A percentile compares a stretch with the other conserved stretches of the same genome.
These are phyloP conservation scores for Misgurnus anguillicaudatus DNA, from an alignment of 2,113 vertebrate species.

Conservation along the genomic window DNA sequence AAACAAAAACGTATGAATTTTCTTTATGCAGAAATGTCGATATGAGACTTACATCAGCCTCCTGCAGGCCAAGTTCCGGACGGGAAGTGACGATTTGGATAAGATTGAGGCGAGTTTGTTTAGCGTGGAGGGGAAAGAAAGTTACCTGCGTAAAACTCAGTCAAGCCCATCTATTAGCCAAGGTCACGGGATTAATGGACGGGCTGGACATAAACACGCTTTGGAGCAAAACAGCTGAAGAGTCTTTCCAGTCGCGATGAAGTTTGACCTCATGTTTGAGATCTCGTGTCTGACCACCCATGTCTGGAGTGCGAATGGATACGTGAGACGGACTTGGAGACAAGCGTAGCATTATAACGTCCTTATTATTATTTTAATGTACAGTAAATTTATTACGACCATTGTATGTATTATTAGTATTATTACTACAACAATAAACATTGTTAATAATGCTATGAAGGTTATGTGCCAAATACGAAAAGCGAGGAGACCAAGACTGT, in stretches of 20 bases:
- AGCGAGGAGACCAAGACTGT: slow-evolving; percentile 42
- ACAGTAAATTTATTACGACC: slow-evolving; percentile 47
- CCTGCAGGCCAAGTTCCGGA: slow-evolving; percentile 86
- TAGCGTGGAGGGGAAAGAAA: slow-evolving; percentile 78
- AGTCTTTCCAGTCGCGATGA: slow-evolving; percentile 2
- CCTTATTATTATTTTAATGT: slow-evolving; percentile 46
- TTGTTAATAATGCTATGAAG: slow-evolving; percentile 49
- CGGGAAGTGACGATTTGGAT: slow-evolving; percentile 90
- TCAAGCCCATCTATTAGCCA: slow-evolving; percentile 93
- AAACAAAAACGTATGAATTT: neutral
- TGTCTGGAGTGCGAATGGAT: slow-evolving; percentile 33
- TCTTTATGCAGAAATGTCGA: slow-evolving; percentile 84
- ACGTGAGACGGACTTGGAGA: slow-evolving; percentile 26
- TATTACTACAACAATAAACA: slow-evolving; percentile 44
- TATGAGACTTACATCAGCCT: slow-evolving; percentile 94
- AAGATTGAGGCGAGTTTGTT: slow-evolving; percentile 88
- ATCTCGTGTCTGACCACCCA: neutral
- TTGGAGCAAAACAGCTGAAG: slow-evolving; percentile 79
- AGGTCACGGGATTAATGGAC: slow-evolving; percentile 79
- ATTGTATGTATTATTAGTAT: slow-evolving; percentile 53
- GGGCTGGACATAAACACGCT: slow-evolving; percentile 65
- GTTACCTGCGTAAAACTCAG: slow-evolving; percentile 88
- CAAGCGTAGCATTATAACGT: slow-evolving; percentile 50
- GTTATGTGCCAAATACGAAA: slow-evolving; percentile 55
- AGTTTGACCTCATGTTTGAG: neutral